These are phyloP conservation scores for Petrocephalus sullivani DNA, from an alignment of 2,797 vertebrate species.

Conservation along the genomic window DNA sequence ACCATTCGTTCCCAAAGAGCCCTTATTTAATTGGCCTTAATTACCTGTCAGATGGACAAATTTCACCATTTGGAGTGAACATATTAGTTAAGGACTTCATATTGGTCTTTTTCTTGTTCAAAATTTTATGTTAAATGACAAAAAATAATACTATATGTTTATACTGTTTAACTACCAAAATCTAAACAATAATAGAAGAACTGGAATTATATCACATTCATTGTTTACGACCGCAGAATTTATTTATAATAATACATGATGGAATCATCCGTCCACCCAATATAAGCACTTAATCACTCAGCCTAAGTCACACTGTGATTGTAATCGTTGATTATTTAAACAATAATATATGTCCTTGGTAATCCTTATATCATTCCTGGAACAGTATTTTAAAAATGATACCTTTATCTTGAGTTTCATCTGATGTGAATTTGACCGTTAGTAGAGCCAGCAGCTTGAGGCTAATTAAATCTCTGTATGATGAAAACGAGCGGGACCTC, in stretches of 20 bases:
- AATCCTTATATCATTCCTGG: background rate
- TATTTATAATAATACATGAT: no score
- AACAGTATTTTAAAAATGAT: background rate
- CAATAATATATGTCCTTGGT: background rate
- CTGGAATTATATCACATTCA: no score
- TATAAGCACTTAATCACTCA: no score
- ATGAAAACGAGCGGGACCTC: background rate
- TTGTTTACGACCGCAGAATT: no score
- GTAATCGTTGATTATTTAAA: background rate
- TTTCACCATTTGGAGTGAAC: background rate
- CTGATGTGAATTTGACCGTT: background rate
- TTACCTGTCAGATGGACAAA: background rate
- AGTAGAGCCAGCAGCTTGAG: background rate
- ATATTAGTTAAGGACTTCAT: background rate
- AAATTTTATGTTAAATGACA: background rate
- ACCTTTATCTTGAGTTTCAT: background rate
- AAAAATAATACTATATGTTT: background rate
- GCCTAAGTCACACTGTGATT: background rate
- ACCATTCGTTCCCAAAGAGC: background rate
- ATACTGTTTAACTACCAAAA: background rate
- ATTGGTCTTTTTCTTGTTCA: background rate
- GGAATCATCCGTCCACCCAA: background rate
- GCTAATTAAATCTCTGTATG: background rate
- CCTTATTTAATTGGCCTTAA: background rate
- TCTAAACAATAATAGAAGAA: background rate